Conservation (phyloP, 2,888 invertebrate species). For the Agrotis clavis region DNA sequence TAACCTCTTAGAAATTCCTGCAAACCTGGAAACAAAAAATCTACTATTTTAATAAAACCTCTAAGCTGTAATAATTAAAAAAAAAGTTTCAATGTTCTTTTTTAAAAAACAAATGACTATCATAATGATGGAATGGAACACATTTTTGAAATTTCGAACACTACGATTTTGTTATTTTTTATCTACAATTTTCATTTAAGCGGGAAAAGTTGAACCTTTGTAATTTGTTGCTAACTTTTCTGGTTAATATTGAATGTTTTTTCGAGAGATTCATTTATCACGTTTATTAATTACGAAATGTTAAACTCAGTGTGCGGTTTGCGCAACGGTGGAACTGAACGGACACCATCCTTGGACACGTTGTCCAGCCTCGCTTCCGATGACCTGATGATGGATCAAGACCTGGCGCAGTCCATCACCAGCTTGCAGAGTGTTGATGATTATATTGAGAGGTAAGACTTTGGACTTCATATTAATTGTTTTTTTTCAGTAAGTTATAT, state of each 20-base stretch:
- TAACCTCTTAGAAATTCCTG: too few species aligned
- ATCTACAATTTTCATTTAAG: conserved; percentile 15
- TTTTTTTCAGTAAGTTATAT: too few species aligned
- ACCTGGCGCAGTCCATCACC: conserved; percentile 92
- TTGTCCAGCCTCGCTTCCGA: conserved; percentile 97
- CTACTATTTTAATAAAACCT: too few species aligned
- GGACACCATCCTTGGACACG: conserved; percentile 95
- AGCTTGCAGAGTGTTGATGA: conserved; percentile 90
- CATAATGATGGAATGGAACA: not conserved
- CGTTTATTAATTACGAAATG: not conserved
- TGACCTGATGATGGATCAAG: conserved; percentile 97
- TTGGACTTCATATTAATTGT: not conserved
- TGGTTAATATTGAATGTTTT: not conserved
- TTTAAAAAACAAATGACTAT: not conserved
- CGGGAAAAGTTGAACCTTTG: conserved; percentile 8
- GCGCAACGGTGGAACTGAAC: conserved; percentile 87
- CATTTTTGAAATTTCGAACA: not conserved
- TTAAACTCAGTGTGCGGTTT: conserved; percentile 73
- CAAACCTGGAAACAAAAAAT: too few species aligned
- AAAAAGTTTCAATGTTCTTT: not conserved
- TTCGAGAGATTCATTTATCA: too few species aligned
- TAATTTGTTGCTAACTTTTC: not conserved
- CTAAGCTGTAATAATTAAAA: too few species aligned
- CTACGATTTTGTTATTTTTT: not conserved
- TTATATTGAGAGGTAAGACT: conserved; percentile 89